These are phyloP conservation scores for Palythoa heliodiscus DNA, from an alignment of 92 coral and sea anemone genomes.

Conservation along the genomic window DNA sequence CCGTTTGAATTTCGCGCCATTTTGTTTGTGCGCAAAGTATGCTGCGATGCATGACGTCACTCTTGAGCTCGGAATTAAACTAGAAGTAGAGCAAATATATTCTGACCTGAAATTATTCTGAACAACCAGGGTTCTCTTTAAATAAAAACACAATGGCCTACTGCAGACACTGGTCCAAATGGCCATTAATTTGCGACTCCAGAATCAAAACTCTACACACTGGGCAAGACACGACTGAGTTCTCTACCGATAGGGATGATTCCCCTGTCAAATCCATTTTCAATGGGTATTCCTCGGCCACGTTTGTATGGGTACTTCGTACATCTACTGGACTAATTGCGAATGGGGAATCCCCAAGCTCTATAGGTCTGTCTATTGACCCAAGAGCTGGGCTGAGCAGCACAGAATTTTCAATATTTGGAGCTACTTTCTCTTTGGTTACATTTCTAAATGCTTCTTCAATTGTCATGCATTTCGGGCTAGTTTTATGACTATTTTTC, in stretches of 20 bases:
- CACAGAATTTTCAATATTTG: not conserved
- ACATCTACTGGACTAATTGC: not conserved
- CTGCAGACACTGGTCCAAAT: conserved; percentile 75
- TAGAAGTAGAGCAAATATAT: no score
- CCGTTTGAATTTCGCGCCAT: no score
- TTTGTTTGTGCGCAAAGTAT: no score
- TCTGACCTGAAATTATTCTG: no score
- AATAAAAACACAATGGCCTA: not conserved
- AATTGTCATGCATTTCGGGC: conserved; percentile 58
- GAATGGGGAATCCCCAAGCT: conserved; percentile 31
- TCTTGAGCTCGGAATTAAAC: no score
- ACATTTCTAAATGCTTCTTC: conserved; percentile 79
- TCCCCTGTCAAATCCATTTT: conserved; percentile 18
- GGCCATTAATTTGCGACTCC: conserved; percentile 59
- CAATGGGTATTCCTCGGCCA: conserved; percentile 27
- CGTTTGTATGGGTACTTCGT: conserved; percentile 11
- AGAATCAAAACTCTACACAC: conserved; percentile 64
- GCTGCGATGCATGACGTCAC: no score
- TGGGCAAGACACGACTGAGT: conserved; percentile 69
- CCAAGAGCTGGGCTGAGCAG: conserved; percentile 27
- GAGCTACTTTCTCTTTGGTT: not conserved
- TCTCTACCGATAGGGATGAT: not conserved
- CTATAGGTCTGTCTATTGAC: conserved; percentile 42
- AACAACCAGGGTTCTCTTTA: no score
- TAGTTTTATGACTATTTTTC: conserved; percentile 17